Base-by-base conservation (phyloP, 1,140 invertebrate genomes). In the Protaetia brevitarsis region DNA sequence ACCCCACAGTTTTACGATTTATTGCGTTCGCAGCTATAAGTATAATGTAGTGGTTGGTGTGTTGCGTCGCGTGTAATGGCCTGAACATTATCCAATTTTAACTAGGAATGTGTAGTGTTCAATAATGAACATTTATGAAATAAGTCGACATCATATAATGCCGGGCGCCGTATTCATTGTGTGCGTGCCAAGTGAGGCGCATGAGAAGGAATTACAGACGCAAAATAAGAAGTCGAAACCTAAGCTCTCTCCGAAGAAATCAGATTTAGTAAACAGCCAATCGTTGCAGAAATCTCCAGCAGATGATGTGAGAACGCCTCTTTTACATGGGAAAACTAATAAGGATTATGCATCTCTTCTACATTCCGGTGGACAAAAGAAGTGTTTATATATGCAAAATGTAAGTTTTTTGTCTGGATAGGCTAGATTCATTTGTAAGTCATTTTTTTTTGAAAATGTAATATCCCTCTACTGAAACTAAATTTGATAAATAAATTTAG, bases 91-190 rank as follows among this genome's bases (percentile, higher is more conserved):
- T n/a, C n/a, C n/a, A n/a, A n/a, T n/a, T n/a, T n/a, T n/a, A n/a
- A n/a, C n/a, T n/a, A n/a, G n/a, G n/a, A n/a, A n/a, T n/a, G n/a
- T n/a, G n/a, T n/a, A n/a, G n/a, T n/a, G n/a, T n/a, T n/a, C n/a
- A 3, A 37, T 37, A 13, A 37, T 37, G 34, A 51, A 51, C 8
- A 6, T 21, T 23, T 51, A 19, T 5, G 16, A 51, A 23, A 19
- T 23, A 7, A 10, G 16, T 51, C 19, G 19, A 23, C 0, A 6
- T 45, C 7, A 11, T 58, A 59, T 4, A 36, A 78, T 77, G 77
- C 66, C 72, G 5, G 76, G 74, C 3, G 70, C 75, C 10, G 56
- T 77, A 3, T 77, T 78, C 56, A 71, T 78, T 0, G 70, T 78
- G 5, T 73, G 67, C 28, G 68, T 78, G 0, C 77, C 77, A 3